Percentiles rank a stretch among this genome's conserved stretches.
Conservation (phyloP, 1,140 invertebrate species). For the Diachasma alloeum region DNA sequence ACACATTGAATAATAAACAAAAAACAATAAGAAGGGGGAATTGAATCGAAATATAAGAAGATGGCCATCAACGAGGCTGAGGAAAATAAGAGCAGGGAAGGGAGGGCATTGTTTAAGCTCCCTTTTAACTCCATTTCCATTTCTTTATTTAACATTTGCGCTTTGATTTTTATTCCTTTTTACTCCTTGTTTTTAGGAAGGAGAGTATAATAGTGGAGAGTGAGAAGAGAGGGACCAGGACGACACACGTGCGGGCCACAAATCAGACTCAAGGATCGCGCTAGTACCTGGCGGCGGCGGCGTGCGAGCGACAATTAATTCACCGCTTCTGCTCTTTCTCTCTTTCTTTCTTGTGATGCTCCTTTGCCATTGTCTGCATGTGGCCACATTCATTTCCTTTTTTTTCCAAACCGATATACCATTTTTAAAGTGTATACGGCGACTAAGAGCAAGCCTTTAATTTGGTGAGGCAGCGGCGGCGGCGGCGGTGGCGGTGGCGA, state of each 20-base stretch:
- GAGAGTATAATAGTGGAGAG: background rate
- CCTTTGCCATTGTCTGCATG: constrained; percentile 50
- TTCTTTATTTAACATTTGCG: background rate
- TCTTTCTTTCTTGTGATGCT: constrained; percentile 27
- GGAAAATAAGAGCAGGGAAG: constrained; percentile 1
- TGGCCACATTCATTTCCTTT: constrained; percentile 30
- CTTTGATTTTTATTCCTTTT: background rate
- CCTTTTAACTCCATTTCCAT: background rate
- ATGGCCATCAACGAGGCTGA: constrained; percentile 19
- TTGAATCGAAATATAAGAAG: constrained; percentile 7
- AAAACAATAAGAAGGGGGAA: constrained; percentile 38
- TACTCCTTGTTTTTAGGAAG: background rate
- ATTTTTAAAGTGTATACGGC: background rate
- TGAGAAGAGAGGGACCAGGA: constrained; percentile 35
- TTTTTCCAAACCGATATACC: constrained; percentile 42
- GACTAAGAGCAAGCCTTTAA: constrained; percentile 16
- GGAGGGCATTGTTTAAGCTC: background rate
- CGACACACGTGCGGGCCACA: constrained; percentile 56
- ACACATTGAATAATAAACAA: constrained; percentile 62
- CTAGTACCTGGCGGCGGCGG: constrained; percentile 36
- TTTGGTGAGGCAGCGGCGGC: constrained; percentile 19
- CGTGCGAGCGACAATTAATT: constrained; percentile 62
- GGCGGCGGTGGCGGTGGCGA: no score
- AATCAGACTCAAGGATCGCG: constrained; percentile 55
- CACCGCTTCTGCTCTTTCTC: constrained; percentile 56